A percentile compares a stretch with the other conserved stretches of the same genome.
These are phyloP conservation scores for Crypturellus undulatus DNA, from an alignment of 2,113 vertebrate species.

Conservation along the genomic window DNA sequence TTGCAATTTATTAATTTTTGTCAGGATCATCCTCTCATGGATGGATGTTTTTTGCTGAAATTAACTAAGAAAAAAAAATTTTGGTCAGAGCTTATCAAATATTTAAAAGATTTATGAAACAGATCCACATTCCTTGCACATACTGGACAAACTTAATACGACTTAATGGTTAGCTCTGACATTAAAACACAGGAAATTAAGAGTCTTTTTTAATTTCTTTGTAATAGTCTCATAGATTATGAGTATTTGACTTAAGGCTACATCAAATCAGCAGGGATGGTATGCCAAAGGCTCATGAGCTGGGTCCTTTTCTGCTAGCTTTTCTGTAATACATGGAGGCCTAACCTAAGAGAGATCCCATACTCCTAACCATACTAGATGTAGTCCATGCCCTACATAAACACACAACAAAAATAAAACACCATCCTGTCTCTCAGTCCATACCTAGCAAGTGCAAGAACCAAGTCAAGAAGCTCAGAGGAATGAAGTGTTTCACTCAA, in stretches of 20 bases:
- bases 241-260: too few species aligned
- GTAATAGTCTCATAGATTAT: too few species aligned
- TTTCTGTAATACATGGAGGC: not conserved
- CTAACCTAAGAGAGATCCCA: not conserved
- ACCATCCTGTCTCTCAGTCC: not conserved
- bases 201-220: not conserved
- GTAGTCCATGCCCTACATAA: not conserved
- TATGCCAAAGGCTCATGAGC: not conserved
- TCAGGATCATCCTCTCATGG: not conserved
- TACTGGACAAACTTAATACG: too few species aligned
- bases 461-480: rapidly evolving
- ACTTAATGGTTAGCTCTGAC: not conserved
- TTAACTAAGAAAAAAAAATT: not conserved
- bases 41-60: not conserved
- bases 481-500: too few species aligned
- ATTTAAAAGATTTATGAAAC: not conserved
- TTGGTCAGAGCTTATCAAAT: not conserved
- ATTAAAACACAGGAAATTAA: not conserved
- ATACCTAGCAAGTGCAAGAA: not conserved
- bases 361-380: rapidly evolving
- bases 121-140: not conserved
- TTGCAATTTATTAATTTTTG: not conserved
- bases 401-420: not conserved
- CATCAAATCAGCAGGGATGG: not conserved
- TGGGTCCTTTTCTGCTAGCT: not conserved